A percentile compares a stretch with the other conserved stretches of the same genome.
These are phyloP conservation scores for Crematogaster levior DNA, from an alignment of 2,888 invertebrate species.

Conservation along the genomic window DNA sequence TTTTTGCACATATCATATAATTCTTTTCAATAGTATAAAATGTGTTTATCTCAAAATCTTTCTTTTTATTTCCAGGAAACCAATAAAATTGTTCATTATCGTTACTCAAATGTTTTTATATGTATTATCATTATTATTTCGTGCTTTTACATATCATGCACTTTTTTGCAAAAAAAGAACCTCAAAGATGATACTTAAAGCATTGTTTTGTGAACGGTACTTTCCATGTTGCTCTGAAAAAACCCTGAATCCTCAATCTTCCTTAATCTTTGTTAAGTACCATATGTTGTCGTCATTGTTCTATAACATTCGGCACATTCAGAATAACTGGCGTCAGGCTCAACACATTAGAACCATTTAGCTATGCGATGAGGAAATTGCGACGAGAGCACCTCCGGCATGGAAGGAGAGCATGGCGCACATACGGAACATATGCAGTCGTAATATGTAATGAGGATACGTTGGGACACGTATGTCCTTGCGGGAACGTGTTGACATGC, in stretches of 20 bases:
- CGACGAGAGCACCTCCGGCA: slow-evolving; percentile 15
- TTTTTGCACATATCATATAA: neutral
- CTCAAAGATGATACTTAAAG: neutral
- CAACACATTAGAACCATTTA: slow-evolving; percentile 28
- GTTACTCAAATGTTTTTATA: neutral
- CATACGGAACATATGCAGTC: slow-evolving; percentile 15
- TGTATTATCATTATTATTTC: neutral
- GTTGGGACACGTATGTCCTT: slow-evolving; percentile 4
- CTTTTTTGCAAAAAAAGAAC: neutral
- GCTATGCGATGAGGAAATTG: slow-evolving; percentile 28
- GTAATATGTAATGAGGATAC: slow-evolving; percentile 17
- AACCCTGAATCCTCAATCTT: neutral
- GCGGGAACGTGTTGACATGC: slow-evolving; percentile 7
- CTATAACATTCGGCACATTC: neutral
- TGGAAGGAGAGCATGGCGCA: neutral
- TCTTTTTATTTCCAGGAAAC: neutral
- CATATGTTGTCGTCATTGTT: slow-evolving; percentile 9
- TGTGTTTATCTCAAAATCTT: no score
- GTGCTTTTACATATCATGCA: neutral
- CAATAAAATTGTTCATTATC: neutral
- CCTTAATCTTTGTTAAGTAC: neutral
- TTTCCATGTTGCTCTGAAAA: neutral
- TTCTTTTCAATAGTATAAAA: neutral
- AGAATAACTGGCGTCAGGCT: slow-evolving; percentile 18
- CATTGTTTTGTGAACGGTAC: neutral